These are phyloP conservation scores for Plestiodon gilberti DNA, from an alignment of 2,113 vertebrate genomes.

Conservation along the genomic window DNA sequence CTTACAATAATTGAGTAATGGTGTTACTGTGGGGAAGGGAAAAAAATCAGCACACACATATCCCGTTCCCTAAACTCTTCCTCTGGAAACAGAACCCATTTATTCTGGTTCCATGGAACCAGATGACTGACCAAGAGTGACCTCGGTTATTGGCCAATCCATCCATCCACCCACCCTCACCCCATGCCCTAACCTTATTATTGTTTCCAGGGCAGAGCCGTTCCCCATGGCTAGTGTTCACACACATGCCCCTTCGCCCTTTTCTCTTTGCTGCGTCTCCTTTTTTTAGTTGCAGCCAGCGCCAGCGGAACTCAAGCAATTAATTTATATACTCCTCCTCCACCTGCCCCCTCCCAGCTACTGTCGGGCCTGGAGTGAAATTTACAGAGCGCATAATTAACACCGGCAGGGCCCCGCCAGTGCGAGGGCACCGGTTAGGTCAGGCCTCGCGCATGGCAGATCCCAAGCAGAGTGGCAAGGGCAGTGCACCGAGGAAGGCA, in stretches of 20 bases:
- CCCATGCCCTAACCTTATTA: not conserved
- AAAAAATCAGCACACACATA: not conserved
- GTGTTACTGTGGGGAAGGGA: not conserved
- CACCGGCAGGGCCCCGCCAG: not conserved
- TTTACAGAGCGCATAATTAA: conserved; percentile 20
- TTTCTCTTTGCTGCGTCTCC: not conserved
- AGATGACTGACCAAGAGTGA: not conserved
- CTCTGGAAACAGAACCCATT: not conserved
- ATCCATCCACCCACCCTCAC: too few species aligned
- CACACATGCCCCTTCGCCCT: not conserved
- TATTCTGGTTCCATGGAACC: not conserved
- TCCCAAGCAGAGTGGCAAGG: not conserved
- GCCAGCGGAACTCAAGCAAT: not conserved
- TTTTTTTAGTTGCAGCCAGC: not conserved
- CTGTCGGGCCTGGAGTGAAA: not conserved
- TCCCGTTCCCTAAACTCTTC: not conserved
- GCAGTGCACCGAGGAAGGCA: not conserved
- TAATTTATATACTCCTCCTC: not conserved
- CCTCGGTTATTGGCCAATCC: not conserved
- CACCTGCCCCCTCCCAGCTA: not conserved
- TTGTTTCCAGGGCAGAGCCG: too few species aligned
- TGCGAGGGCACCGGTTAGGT: not conserved
- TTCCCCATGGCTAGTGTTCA: not conserved
- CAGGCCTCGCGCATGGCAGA: not conserved
- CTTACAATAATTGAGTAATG: not conserved